A percentile compares a stretch with the other conserved stretches of the same genome.
phyloP scores from a whole-genome alignment of 2,797 vertebrate species.

The Channa striata region DNA sequence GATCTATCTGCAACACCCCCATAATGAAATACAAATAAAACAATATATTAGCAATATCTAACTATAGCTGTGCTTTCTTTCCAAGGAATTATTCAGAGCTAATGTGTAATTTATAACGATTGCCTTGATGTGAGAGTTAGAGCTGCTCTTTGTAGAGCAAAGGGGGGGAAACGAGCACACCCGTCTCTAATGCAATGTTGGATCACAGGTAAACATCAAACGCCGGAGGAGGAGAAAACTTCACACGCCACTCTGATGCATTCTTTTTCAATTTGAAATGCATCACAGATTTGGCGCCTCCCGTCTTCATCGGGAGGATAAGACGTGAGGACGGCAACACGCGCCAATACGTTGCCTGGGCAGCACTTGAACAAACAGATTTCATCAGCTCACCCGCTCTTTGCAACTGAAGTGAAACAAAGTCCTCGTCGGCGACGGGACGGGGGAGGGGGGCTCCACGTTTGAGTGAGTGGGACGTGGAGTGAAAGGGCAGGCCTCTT shows the following conservation, averaged over 20 bases:
- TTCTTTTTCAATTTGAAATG: constrained; percentile 20
- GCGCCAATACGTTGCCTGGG: constrained; percentile 4
- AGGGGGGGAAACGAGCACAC: neutral
- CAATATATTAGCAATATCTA: neutral
- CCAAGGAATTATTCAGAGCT: neutral
- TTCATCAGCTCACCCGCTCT: constrained; percentile 27
- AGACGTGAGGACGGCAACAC: neutral
- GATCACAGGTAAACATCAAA: constrained; percentile 37
- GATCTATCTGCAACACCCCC: no score
- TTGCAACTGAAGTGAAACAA: constrained; percentile 25
- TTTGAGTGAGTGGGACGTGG: constrained; percentile 57
- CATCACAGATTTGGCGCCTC: constrained; percentile 8
- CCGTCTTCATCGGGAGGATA: neutral
- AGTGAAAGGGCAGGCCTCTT: constrained; percentile 75
- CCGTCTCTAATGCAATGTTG: neutral
- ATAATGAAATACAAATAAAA: no score
- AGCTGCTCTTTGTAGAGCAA: constrained; percentile 3
- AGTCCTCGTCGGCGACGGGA: neutral
- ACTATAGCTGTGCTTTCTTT: neutral
- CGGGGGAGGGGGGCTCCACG: constrained; percentile 20
- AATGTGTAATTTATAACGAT: neutral
- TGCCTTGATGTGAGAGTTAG: constrained; percentile 1
- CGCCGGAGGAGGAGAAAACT: constrained; percentile 6
- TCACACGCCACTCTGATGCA: constrained; percentile 22
- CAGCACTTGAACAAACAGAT: constrained; percentile 19